Percentiles rank a stretch among this genome's conserved stretches.
These are phyloP conservation scores for Scopus umbretta DNA, from an alignment of 2,113 vertebrate genomes.

Conservation along the genomic window DNA sequence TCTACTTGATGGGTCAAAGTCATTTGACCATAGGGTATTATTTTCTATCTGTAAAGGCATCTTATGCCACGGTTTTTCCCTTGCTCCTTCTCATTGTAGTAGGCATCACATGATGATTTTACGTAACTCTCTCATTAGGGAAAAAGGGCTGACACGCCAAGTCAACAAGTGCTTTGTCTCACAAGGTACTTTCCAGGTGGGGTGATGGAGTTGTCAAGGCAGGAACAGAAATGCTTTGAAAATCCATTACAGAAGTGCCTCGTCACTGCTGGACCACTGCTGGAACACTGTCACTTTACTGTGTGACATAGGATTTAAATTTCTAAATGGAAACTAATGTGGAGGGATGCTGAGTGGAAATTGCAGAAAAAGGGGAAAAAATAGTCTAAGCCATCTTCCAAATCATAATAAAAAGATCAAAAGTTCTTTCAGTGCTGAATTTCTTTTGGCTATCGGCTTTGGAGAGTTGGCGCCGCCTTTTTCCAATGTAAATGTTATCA, in stretches of 20 bases:
- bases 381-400: not conserved
- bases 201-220: not conserved
- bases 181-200: not conserved
- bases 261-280: not conserved
- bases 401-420: not conserved
- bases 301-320: accelerated
- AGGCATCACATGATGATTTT: not conserved
- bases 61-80: not conserved
- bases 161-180: not conserved
- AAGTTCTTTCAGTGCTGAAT: not conserved
- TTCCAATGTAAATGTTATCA: not conserved
- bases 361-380: not conserved
- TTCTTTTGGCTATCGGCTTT: not conserved
- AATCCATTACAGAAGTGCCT: not conserved
- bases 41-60: not conserved
- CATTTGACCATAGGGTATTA: not conserved
- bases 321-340: not conserved
- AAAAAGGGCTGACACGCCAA: not conserved
- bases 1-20: not conserved
- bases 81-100: not conserved
- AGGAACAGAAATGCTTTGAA: not conserved
- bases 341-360: not conserved
- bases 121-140: not conserved
- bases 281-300: not conserved
- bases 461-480: not conserved